Evolutionary conservation across 2,888 invertebrate genomes (phyloP).

Genomic region (Timema cristinae): DNA sequence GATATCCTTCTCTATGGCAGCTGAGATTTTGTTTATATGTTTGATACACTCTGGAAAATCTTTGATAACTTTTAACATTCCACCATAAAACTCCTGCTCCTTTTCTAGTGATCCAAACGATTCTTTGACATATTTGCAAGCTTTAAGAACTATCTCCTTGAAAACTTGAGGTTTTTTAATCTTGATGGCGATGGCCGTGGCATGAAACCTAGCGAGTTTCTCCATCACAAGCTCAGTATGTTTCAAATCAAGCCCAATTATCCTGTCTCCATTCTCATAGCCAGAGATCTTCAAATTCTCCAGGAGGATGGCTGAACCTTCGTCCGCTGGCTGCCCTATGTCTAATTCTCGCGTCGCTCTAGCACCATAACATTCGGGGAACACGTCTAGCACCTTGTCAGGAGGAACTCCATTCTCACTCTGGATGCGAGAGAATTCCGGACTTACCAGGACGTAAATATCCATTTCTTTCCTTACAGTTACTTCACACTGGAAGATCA

Average conservation of each 20-base stretch:
- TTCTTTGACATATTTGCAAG: slow-evolving; percentile 2
- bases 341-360: slow-evolving; percentile 42
- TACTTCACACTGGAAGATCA: not conserved
- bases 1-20: slow-evolving; percentile 15
- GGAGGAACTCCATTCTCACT: slow-evolving; percentile 46
- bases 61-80: too few species aligned
- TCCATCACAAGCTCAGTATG: slow-evolving; percentile 48
- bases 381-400: slow-evolving; percentile 45
- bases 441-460: slow-evolving; percentile 51
- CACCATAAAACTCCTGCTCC: slow-evolving; percentile 20
- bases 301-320: slow-evolving; percentile 50
- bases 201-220: slow-evolving; percentile 55
- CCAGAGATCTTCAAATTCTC: slow-evolving; percentile 54
- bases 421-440: slow-evolving; percentile 50
- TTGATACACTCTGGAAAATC: too few species aligned
- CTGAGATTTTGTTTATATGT: slow-evolving; percentile 19
- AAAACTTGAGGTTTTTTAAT: slow-evolving; percentile 47
- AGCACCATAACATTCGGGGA: slow-evolving; percentile 54
- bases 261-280: slow-evolving; percentile 51
- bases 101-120: slow-evolving; percentile 35
- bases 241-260: slow-evolving; percentile 49
- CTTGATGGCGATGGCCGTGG: slow-evolving; percentile 54
- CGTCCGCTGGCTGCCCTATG: slow-evolving; percentile 45
- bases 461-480: slow-evolving; percentile 49
- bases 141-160: slow-evolving; percentile 40